These are phyloP conservation scores for Microctenopoma lineatum DNA, from an alignment of 2,797 vertebrate genomes.

Conservation along the genomic window DNA sequence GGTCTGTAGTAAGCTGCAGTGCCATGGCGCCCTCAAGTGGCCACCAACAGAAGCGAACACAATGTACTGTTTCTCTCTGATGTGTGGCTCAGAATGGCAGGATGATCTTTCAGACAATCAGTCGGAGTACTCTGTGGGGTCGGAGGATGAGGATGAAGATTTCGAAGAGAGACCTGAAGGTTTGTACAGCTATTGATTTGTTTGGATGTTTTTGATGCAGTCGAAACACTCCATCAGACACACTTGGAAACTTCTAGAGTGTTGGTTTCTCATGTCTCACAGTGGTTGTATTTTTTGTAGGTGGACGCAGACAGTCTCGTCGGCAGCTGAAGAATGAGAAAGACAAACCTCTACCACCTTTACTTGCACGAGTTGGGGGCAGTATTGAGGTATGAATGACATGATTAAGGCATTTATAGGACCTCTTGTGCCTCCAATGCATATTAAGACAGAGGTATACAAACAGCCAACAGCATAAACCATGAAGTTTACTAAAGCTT, in stretches of 20 bases:
- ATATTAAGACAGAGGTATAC: neutral
- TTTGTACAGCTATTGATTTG: constrained; percentile 16
- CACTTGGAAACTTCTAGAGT: neutral
- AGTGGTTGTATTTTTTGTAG: constrained; percentile 67
- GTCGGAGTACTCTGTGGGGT: constrained; percentile 98
- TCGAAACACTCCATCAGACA: neutral
- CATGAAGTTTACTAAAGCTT: neutral
- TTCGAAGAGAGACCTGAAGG: constrained; percentile 98
- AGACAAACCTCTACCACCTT: constrained; percentile 95
- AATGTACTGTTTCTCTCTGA: constrained; percentile 83
- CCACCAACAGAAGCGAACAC: constrained; percentile 76
- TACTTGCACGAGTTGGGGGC: constrained; percentile 95
- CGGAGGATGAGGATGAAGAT: constrained; percentile 99
- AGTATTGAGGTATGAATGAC: constrained; percentile 91
- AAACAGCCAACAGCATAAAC: neutral
- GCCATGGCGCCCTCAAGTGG: constrained; percentile 77
- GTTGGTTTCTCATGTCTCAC: neutral
- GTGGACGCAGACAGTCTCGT: constrained; percentile 94
- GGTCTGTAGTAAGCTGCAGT: constrained; percentile 78
- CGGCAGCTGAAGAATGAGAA: constrained; percentile 94
- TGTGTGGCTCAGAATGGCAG: constrained; percentile 93
- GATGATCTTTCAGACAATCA: constrained; percentile 99
- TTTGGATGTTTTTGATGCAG: neutral
- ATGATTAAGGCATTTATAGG: neutral
- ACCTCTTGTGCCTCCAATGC: neutral